phyloP scores from a whole-genome alignment of 2,113 vertebrate genomes.

The Theristicus caerulescens region DNA sequence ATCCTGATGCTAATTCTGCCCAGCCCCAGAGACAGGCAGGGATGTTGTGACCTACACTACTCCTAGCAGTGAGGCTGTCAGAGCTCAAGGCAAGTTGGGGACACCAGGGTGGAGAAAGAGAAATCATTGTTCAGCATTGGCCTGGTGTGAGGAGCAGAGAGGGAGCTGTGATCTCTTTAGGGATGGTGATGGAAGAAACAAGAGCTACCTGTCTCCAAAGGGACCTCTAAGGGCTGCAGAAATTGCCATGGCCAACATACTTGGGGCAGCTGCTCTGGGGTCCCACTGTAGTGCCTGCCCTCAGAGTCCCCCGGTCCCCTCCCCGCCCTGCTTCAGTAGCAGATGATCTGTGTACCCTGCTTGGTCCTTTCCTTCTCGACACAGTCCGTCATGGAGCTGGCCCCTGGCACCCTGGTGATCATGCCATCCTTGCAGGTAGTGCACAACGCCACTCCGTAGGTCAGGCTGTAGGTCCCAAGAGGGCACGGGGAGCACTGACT shows the following conservation, averaged over 20 bases:
- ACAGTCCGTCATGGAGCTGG: background rate
- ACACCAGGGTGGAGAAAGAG: background rate
- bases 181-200: background rate
- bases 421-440: background rate
- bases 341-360: background rate
- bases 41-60: background rate
- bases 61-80: background rate
- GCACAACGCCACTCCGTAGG: background rate
- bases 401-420: rapidly evolving
- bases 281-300: background rate
- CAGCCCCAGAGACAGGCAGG: background rate
- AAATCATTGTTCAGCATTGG: background rate
- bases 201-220: background rate
- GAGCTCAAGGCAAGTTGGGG: background rate
- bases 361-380: background rate
- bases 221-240: background rate
- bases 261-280: background rate
- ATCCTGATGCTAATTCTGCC: background rate
- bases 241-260: background rate
- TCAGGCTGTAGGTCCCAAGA: background rate
- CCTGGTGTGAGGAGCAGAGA: background rate
- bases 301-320: background rate
- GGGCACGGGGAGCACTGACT: background rate
- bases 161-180: background rate
- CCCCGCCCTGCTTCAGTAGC: background rate